phyloP scores from a whole-genome alignment of 2,113 vertebrate genomes.

The Nyctereutes procyonoides region DNA sequence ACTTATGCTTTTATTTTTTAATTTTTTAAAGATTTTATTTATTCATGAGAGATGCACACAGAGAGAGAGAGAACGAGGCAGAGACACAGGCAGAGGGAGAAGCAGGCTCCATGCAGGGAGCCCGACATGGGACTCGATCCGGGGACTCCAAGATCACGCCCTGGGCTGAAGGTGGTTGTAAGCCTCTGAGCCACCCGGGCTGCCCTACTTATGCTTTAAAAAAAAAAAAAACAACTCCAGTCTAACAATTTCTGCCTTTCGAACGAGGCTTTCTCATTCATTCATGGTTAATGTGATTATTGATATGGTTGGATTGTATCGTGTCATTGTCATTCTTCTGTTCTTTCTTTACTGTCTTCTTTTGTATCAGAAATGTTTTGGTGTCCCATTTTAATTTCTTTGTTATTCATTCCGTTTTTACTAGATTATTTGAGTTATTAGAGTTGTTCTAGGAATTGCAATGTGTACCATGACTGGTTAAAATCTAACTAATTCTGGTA shows the following conservation, averaged over 20 bases:
- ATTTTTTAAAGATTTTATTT: too few relatives aligned
- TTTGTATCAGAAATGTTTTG: conserved; percentile 42
- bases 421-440: conserved; percentile 35
- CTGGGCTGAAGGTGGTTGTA: too few relatives aligned
- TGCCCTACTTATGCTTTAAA: too few relatives aligned
- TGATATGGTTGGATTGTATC: not conserved
- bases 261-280: not conserved
- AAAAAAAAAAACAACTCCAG: not conserved
- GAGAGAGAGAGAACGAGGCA: too few relatives aligned
- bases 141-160: too few relatives aligned
- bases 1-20: too few relatives aligned
- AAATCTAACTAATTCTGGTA: conserved; percentile 34
- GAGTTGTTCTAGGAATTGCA: not conserved
- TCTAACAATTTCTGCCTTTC: not conserved
- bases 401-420: conserved; percentile 7
- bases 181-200: too few relatives aligned
- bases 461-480: not conserved
- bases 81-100: too few relatives aligned
- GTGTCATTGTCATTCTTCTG: not conserved
- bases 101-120: too few relatives aligned
- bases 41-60: too few relatives aligned
- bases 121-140: too few relatives aligned
- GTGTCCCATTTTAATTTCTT: not conserved
- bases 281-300: conserved; percentile 29
- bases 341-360: not conserved